These are phyloP conservation scores for Diprion similis DNA, from an alignment of 1,140 invertebrate genomes.

Conservation along the genomic window DNA sequence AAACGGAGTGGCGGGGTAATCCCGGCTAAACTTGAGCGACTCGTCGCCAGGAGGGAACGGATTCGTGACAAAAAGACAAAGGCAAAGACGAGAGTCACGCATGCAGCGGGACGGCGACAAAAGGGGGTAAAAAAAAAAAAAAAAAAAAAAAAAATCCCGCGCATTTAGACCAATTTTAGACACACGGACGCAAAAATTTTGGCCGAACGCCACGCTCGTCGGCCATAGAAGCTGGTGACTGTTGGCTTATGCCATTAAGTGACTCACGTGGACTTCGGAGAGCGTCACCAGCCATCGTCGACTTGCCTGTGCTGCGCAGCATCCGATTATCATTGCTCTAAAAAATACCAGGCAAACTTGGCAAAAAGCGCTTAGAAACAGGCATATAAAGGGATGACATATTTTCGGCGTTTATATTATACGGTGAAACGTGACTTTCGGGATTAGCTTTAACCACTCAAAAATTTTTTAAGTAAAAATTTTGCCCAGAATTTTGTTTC, in stretches of 20 bases:
- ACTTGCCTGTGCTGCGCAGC: background rate
- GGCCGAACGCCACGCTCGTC: background rate
- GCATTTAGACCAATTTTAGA: constrained; percentile 1
- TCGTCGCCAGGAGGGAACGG: no score
- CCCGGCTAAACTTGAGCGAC: no score
- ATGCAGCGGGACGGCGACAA: background rate
- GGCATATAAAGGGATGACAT: no score
- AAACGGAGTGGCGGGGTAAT: no score
- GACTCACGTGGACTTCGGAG: background rate
- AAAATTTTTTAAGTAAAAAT: no score
- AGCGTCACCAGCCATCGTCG: background rate
- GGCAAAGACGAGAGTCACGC: background rate
- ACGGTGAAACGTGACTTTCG: no score
- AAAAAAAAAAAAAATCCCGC: background rate
- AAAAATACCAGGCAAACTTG: no score
- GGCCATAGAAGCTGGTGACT: no score
- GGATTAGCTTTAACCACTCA: no score
- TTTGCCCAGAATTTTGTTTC: no score
- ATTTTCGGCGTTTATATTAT: no score
- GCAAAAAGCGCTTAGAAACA: no score
- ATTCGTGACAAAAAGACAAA: background rate
- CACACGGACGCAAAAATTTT: background rate
- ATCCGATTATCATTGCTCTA: background rate
- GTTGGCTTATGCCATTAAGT: background rate
- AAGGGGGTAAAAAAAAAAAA: background rate